A percentile compares a stretch with the other conserved stretches of the same genome.
phyloP scores from a whole-genome alignment of 1,140 invertebrate genomes.

The Pogonomyrmex californicus region DNA sequence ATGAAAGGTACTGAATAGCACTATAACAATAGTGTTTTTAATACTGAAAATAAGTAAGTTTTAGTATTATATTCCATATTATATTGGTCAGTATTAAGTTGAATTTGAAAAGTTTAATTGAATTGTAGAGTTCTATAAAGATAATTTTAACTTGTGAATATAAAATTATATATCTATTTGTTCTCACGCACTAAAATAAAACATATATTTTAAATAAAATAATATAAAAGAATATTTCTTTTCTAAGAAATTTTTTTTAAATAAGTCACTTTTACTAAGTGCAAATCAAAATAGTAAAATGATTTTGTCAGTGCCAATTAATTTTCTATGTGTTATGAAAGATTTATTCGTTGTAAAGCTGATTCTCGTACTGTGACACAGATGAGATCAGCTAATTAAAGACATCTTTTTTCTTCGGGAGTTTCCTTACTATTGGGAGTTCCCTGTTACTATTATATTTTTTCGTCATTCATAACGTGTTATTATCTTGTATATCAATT shows the following conservation, averaged over 20 bases:
- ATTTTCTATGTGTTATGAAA: not conserved
- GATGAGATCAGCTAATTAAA: not conserved
- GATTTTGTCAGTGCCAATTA: not conserved
- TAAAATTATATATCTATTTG: too few species aligned
- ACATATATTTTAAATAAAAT: too few species aligned
- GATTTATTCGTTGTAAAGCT: not conserved
- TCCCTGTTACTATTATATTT: not conserved
- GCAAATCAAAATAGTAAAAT: not conserved
- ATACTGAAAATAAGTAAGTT: too few species aligned
- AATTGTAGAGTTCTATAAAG: too few species aligned
- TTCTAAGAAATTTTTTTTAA: not conserved
- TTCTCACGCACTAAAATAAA: too few species aligned
- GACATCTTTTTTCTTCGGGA: conserved; percentile 2
- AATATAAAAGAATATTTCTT: not conserved
- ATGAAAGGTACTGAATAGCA: too few species aligned
- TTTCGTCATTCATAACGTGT: not conserved
- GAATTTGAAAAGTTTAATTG: too few species aligned
- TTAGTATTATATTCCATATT: too few species aligned
- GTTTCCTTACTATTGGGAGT: conserved; percentile 35
- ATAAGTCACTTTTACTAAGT: not conserved
- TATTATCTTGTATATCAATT: not conserved
- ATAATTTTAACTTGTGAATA: too few species aligned
- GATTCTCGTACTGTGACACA: conserved; percentile 10
- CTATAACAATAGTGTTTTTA: too few species aligned
- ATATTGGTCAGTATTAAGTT: too few species aligned